A percentile compares a stretch with the other conserved stretches of the same genome.
phyloP scores from a whole-genome alignment of 1,140 invertebrate species.

The Zaprionus davidi region DNA sequence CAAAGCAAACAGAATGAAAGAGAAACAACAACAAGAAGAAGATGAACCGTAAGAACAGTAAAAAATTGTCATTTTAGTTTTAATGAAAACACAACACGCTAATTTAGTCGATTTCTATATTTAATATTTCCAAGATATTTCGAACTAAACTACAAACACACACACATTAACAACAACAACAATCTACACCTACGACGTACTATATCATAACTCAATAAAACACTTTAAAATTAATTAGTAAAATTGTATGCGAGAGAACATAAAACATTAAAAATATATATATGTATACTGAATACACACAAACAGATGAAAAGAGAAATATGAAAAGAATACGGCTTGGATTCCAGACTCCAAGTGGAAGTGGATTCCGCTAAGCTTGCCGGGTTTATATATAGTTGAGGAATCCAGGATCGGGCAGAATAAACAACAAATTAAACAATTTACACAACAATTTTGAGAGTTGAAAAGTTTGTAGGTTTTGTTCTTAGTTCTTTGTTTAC shows the following conservation, averaged over 20 bases:
- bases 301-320: slow-evolving; percentile 13
- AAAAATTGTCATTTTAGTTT: slow-evolving; percentile 76
- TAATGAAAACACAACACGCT: slow-evolving; percentile 28
- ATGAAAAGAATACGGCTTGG: slow-evolving; percentile 19
- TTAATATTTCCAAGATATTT: slow-evolving; percentile 33
- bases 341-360: background rate
- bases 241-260: slow-evolving; percentile 60
- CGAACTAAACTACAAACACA: slow-evolving; percentile 28
- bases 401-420: background rate
- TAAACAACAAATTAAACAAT: background rate
- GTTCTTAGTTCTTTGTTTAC: slow-evolving; percentile 12
- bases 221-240: slow-evolving; percentile 75
- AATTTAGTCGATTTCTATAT: slow-evolving; percentile 41
- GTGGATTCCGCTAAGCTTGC: background rate
- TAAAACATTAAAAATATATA: slow-evolving; percentile 26
- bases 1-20: slow-evolving; percentile 12
- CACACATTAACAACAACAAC: slow-evolving; percentile 19
- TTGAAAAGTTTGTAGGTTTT: slow-evolving; percentile 4
- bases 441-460: slow-evolving; percentile 21
- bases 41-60: slow-evolving; percentile 61
- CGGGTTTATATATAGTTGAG: background rate
- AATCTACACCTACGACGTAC: slow-evolving; percentile 57
- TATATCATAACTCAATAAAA: slow-evolving; percentile 65
- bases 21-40: slow-evolving; percentile 11
- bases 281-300: slow-evolving; percentile 37